Evolutionary conservation across 2,113 vertebrate genomes (phyloP), one percentile per base, ranked within the genome.

Genomic region (Pipra filicauda): DNA sequence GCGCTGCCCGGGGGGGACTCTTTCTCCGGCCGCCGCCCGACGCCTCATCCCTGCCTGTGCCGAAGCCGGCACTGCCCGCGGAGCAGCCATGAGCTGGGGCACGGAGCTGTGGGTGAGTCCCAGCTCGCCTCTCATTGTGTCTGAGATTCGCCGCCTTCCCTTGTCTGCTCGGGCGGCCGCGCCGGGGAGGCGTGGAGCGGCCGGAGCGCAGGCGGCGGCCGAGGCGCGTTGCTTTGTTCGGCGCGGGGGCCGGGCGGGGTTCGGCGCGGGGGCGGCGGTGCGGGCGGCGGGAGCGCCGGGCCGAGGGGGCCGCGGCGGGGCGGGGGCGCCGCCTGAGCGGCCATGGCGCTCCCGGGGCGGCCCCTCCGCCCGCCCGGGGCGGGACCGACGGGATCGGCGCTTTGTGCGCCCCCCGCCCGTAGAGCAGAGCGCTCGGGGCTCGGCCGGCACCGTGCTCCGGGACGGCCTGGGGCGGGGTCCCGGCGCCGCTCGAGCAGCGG

Each of bases 31-130:
- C 23, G 41, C 14, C 55, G 19, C 28, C 61, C 27, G 41, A 69
- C 76, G 12, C 55, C 22, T 64, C 1, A 20, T 59, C 15, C 43
- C 20, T 11, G 49, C 62, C 48, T 82, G 52, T 76, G 66, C 86
- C 26, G 75, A 58, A 76, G 95, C 77, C 67, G n/a, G 81, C 37
- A 28, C 51, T 61, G 92, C 86, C 78, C 75, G 83, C 19, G 54
- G 85, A 95, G 95, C 94, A 96, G 93, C 97, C 97, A 98, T 98
- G 98, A 98, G 98, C 96, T 98, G 98, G 98, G 98, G 98, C 97
- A 97, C 98, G 61, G 98, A 98, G 96, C 98, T 98, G 61, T 98
- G 98, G 98, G 98, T 98, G 96, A 98, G 98, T 97, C 76, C 31
- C 7, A 13, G 65, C 74, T 84, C 57, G 65, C 55, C 52, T 52